Conservation (phyloP, 2,113 vertebrate genomes). For the Casuarius casuarius region DNA sequence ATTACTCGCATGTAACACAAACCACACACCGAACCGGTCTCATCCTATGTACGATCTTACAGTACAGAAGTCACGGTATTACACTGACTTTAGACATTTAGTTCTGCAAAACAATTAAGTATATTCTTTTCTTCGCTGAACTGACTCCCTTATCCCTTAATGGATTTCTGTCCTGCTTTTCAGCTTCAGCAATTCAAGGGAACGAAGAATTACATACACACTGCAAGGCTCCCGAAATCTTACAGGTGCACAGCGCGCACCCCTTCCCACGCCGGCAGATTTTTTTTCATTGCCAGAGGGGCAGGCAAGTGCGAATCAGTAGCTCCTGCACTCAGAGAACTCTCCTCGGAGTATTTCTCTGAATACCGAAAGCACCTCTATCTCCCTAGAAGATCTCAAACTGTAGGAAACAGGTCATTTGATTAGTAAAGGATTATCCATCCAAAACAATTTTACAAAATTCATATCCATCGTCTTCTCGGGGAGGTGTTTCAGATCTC, state of each 20-base stretch:
- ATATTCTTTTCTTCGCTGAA: not conserved
- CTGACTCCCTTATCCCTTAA: not conserved
- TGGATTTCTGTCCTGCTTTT: not conserved
- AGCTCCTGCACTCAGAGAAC: not conserved
- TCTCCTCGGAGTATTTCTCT: not conserved
- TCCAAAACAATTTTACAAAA: not conserved
- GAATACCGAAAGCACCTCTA: not conserved
- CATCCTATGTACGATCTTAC: not conserved
- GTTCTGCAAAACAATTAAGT: not conserved
- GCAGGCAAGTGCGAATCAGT: not conserved
- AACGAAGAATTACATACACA: not conserved
- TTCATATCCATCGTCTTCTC: not conserved
- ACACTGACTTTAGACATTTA: not conserved
- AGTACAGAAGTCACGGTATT: not conserved
- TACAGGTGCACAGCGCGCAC: not conserved
- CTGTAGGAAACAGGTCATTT: not conserved
- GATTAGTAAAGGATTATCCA: not conserved
- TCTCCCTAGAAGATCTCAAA: not conserved
- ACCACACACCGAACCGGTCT: not conserved
- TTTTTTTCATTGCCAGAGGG: not conserved
- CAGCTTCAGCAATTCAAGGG: not conserved
- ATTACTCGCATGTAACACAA: not conserved
- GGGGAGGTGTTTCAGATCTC: conserved; percentile 20
- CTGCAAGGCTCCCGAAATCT: not conserved
- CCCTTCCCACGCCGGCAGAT: not conserved